These are phyloP conservation scores for Sitobion miscanthi DNA, from an alignment of 1,140 invertebrate species.

Conservation along the genomic window DNA sequence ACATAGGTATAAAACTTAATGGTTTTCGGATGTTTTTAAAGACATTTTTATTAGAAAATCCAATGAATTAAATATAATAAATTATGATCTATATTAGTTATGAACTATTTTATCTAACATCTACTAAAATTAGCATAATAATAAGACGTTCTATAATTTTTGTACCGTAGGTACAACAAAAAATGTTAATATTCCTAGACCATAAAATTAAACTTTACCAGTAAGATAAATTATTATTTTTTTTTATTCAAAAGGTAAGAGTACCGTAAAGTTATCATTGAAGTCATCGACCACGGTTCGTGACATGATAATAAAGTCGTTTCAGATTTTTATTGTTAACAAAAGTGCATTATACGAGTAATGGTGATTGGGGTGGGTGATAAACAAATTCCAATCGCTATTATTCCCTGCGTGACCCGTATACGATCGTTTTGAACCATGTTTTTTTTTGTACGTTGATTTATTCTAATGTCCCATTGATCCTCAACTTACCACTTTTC, in stretches of 20 bases:
- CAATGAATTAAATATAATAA: not conserved
- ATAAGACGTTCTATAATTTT: not conserved
- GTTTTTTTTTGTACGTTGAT: not conserved
- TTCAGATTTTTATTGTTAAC: not conserved
- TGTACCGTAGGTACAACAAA: rapidly evolving
- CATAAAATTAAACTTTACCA: not conserved
- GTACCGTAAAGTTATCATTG: not conserved
- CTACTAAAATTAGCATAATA: not conserved
- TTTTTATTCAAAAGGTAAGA: not conserved
- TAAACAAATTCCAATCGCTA: not conserved
- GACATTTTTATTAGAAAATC: not conserved
- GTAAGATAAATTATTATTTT: not conserved
- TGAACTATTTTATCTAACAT: not conserved
- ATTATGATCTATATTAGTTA: not conserved
- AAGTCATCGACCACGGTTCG: not conserved
- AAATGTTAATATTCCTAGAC: not conserved
- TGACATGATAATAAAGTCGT: not conserved
- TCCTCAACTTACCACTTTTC: not conserved
- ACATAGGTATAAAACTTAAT: too few relatives aligned
- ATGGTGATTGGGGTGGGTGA: not conserved
- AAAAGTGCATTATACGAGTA: not conserved
- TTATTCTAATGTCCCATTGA: not conserved
- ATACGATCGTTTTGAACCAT: not conserved
- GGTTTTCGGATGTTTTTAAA: not conserved
- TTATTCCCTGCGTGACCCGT: not conserved